These are phyloP conservation scores for Cyanoramphus novaezelandiae DNA, from an alignment of 2,113 vertebrate genomes.

Conservation along the genomic window DNA sequence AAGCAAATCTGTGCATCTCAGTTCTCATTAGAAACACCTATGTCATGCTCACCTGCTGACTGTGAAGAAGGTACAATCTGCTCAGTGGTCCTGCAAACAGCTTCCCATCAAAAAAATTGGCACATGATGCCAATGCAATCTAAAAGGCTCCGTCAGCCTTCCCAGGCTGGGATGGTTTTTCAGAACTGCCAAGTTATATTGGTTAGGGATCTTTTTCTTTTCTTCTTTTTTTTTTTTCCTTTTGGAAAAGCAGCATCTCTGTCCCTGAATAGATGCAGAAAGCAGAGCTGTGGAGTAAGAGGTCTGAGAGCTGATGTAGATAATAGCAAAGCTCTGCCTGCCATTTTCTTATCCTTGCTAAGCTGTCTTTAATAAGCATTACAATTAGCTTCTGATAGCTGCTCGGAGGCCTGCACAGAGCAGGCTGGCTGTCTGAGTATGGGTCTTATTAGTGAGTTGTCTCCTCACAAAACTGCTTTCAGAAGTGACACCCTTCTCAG, in stretches of 20 bases:
- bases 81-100: neutral
- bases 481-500: constrained; percentile 45
- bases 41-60: neutral
- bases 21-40: neutral
- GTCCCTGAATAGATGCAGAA: constrained; percentile 25
- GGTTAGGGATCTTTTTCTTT: neutral
- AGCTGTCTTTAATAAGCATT: constrained; percentile 65
- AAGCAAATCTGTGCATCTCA: neutral
- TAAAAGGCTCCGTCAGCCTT: neutral
- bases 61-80: neutral
- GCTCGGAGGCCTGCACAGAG: neutral
- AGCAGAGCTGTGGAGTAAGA: constrained; percentile 40
- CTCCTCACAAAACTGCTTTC: constrained; percentile 44
- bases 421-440: neutral
- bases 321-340: constrained; percentile 57
- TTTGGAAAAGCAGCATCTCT: constrained; percentile 28
- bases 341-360: constrained; percentile 53
- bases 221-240: neutral
- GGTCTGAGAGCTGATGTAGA: constrained; percentile 17
- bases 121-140: neutral
- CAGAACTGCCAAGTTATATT: neutral
- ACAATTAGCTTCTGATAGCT: constrained; percentile 63
- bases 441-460: constrained; percentile 45
- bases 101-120: neutral
- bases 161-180: neutral